phyloP scores from a whole-genome alignment of 2,797 vertebrate genomes.

The Argentina silus region DNA sequence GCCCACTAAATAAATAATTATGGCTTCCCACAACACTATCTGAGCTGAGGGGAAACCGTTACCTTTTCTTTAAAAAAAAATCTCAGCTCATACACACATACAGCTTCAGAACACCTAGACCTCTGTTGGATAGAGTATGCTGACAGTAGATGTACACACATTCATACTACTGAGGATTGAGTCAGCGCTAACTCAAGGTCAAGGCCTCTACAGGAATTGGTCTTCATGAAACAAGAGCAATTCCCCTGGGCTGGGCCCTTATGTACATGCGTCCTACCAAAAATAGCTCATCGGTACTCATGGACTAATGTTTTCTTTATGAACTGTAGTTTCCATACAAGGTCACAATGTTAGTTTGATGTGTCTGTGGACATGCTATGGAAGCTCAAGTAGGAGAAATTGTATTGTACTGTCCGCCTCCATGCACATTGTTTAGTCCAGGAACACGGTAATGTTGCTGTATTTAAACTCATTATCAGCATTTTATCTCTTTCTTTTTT shows the following conservation, averaged over 20 bases:
- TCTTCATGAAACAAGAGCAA: background rate
- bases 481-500: too few species aligned
- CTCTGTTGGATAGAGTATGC: background rate
- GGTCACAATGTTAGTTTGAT: slow-evolving; percentile 2
- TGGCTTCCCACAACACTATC: too few species aligned
- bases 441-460: too few species aligned
- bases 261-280: too few species aligned
- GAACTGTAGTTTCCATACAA: background rate
- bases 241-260: background rate
- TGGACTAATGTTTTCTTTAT: background rate
- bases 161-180: background rate
- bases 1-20: too few species aligned
- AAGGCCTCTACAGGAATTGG: background rate
- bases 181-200: background rate
- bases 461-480: too few species aligned
- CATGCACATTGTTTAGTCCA: too few species aligned
- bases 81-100: background rate
- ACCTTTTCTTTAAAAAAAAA: too few species aligned
- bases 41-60: too few species aligned
- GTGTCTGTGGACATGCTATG: background rate
- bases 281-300: too few species aligned
- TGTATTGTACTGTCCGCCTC: too few species aligned
- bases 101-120: background rate
- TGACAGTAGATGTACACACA: background rate
- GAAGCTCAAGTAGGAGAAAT: too few species aligned